Evolutionary conservation across 2,888 invertebrate genomes (phyloP).

Genomic region (Plagodis pulveraria): DNA sequence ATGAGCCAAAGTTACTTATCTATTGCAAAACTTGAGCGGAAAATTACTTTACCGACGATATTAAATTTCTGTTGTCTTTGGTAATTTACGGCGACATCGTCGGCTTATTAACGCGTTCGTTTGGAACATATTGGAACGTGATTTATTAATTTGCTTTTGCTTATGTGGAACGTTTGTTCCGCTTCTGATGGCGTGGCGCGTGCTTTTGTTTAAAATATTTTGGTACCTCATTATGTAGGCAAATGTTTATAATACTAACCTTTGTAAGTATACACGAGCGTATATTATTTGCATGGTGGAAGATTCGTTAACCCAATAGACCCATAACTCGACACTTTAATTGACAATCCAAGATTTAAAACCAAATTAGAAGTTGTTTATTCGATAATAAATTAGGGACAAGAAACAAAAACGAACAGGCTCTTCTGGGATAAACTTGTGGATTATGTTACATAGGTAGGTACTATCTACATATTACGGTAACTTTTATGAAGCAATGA

Average conservation of each 20-base stretch:
- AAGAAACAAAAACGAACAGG: too few relatives aligned
- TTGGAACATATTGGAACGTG: conserved; percentile 54
- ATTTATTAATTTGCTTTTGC: conserved; percentile 36
- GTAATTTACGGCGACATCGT: conserved; percentile 67
- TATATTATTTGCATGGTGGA: too few relatives aligned
- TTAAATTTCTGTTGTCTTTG: conserved; percentile 79
- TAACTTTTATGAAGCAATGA: too few relatives aligned
- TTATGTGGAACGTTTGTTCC: conserved; percentile 15
- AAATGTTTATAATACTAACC: neutral
- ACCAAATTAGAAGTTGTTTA: too few relatives aligned
- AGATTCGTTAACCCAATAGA: too few relatives aligned
- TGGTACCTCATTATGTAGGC: neutral
- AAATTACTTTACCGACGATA: conserved; percentile 76
- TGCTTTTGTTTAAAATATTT: conserved; percentile 7
- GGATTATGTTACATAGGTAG: too few relatives aligned
- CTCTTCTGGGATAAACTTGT: too few relatives aligned
- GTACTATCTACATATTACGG: too few relatives aligned
- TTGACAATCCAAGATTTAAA: too few relatives aligned
- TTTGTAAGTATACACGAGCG: too few relatives aligned
- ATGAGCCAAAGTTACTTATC: conserved; percentile 69
- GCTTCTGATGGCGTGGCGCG: neutral
- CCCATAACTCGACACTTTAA: too few relatives aligned
- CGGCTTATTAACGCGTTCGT: conserved; percentile 61
- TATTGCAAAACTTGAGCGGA: conserved; percentile 76
- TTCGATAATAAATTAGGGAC: too few relatives aligned